Evolutionary conservation across 1,140 invertebrate genomes (phyloP).

Genomic region (Macrobrachium nipponense): DNA sequence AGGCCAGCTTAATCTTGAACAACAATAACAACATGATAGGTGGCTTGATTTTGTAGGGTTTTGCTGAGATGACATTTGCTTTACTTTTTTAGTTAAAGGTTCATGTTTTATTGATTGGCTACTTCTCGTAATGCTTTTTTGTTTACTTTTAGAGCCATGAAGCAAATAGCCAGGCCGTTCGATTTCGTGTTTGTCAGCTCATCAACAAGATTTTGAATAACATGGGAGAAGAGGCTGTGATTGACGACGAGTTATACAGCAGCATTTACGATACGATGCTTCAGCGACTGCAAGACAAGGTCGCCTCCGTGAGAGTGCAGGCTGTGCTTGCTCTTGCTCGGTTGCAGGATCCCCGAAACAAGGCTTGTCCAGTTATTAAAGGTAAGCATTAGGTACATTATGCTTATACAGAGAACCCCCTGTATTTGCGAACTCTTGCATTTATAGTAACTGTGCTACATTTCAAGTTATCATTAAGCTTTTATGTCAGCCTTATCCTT

Average conservation of each 20-base stretch:
- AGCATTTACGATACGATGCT: constrained; percentile 79
- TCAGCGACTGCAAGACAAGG: constrained; percentile 77
- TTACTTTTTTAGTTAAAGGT: not conserved
- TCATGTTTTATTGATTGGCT: not conserved
- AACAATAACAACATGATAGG: not conserved
- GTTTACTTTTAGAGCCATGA: constrained; percentile 69
- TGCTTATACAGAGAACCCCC: no score
- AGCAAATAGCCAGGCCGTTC: constrained; percentile 74
- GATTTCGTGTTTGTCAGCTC: constrained; percentile 81
- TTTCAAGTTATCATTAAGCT: not conserved
- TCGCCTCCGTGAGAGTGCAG: constrained; percentile 80
- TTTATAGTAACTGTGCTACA: not conserved
- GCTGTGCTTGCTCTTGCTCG: constrained; percentile 83
- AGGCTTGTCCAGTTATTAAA: constrained; percentile 81
- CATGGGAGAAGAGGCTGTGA: constrained; percentile 80
- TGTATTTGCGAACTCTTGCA: no score
- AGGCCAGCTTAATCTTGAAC: not conserved
- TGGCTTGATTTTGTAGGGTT: not conserved
- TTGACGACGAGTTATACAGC: constrained; percentile 83
- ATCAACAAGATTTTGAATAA: constrained; percentile 79
- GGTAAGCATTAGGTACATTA: constrained; percentile 63
- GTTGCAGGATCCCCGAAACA: constrained; percentile 82
- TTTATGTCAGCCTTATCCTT: no score
- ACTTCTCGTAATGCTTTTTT: not conserved
- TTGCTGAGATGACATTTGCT: not conserved